Percentiles rank a stretch among this genome's conserved stretches.
phyloP scores from a whole-genome alignment of 2,888 invertebrate genomes.

The Lamellibrachia columna region DNA sequence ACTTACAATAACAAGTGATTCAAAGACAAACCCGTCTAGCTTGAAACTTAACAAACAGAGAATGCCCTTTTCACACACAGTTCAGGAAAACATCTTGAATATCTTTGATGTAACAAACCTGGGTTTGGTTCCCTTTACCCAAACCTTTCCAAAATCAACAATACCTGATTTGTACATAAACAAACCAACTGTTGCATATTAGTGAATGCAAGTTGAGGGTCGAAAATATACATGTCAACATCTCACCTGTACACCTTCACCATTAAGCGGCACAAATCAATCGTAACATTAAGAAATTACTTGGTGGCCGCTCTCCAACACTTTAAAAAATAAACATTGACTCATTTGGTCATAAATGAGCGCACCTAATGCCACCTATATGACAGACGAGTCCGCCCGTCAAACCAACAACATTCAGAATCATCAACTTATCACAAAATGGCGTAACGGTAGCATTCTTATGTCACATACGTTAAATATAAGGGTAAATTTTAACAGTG shows the following conservation, averaged over 20 bases:
- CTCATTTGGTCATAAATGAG: not conserved
- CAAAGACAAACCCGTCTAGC: not conserved
- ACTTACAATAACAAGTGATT: not conserved
- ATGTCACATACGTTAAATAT: not conserved
- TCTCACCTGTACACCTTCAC: not conserved
- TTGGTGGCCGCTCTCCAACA: not conserved
- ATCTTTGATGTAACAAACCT: not conserved
- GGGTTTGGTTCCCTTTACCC: not conserved
- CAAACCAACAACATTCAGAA: not conserved
- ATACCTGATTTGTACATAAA: not conserved
- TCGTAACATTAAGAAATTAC: not conserved
- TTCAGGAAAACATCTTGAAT: not conserved
- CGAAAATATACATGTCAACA: not conserved
- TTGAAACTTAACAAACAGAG: constrained; percentile 12
- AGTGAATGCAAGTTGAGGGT: not conserved
- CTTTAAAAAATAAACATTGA: not conserved
- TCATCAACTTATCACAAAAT: not conserved
- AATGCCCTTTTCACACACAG: not conserved
- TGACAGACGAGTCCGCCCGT: not conserved
- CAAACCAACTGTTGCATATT: not conserved
- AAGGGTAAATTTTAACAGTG: not conserved
- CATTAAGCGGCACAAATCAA: not conserved
- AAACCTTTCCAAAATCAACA: not conserved
- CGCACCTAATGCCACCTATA: not conserved
- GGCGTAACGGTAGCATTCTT: not conserved